Evolutionary conservation across 2,888 invertebrate species (phyloP).

Genomic region (Pantelozetes paolii): DNA sequence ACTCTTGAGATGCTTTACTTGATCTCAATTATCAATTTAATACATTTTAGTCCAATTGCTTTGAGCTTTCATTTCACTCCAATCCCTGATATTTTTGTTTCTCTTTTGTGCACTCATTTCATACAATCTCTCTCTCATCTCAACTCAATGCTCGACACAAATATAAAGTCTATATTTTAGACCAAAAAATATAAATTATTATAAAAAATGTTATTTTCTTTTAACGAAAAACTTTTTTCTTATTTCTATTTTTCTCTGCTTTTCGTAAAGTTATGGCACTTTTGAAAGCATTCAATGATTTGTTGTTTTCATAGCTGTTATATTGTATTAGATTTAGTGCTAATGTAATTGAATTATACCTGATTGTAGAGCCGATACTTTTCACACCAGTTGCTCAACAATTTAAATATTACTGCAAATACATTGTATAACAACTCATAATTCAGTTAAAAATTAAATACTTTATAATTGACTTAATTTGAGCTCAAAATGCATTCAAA

Average conservation of each 20-base stretch:
- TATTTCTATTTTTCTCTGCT: too few species aligned
- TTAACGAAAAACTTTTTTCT: too few species aligned
- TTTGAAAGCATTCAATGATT: not conserved
- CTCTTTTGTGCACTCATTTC: not conserved
- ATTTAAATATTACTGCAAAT: conserved; percentile 5
- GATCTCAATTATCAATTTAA: conserved; percentile 12
- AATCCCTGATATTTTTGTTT: not conserved
- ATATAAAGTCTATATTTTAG: not conserved
- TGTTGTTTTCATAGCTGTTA: conserved; percentile 21
- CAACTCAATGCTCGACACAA: not conserved
- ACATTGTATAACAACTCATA: not conserved
- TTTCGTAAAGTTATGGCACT: not conserved
- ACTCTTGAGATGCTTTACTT: conserved; percentile 25
- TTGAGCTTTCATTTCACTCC: not conserved
- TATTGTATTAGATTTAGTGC: conserved; percentile 27
- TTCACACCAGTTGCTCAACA: conserved; percentile 29
- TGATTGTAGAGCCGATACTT: conserved; percentile 22
- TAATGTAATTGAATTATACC: conserved; percentile 25
- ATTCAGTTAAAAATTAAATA: conserved; percentile 28
- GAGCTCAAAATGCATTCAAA: not conserved
- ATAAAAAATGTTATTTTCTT: too few species aligned
- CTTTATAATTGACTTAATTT: conserved; percentile 25
- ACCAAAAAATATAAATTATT: not conserved
- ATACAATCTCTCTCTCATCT: not conserved
- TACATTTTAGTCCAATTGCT: conserved; percentile 27